phyloP scores from a whole-genome alignment of 37 sponge, comb jelly and placozoan genomes.

The Axinella damicornis region DNA sequence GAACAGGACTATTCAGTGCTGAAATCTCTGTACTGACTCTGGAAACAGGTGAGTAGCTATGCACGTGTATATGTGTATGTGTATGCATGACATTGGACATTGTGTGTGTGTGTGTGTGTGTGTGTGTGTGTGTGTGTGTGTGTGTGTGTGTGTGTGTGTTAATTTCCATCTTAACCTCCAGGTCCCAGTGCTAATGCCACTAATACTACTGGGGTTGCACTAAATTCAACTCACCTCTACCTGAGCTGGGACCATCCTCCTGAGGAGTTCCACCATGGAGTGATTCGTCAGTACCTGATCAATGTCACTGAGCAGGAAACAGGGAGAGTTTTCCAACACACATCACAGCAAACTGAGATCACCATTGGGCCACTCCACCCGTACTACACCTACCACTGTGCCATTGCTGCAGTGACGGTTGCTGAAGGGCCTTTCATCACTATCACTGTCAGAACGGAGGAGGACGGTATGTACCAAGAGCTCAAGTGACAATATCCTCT shows the following conservation, averaged over 20 bases:
- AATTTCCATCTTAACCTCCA: too few relatives aligned
- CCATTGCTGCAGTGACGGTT: slow-evolving; percentile 34
- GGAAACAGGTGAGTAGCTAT: too few relatives aligned
- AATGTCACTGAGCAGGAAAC: slow-evolving; percentile 7
- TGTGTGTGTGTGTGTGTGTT: too few relatives aligned
- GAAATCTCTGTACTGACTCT: too few relatives aligned
- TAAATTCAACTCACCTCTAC: slow-evolving; percentile 10
- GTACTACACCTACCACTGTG: slow-evolving; percentile 31
- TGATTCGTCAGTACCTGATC: slow-evolving; percentile 21
- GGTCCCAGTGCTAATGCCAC: background rate
- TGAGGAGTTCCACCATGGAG: slow-evolving; percentile 36
- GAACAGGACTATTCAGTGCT: slow-evolving; percentile 34
- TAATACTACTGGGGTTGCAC: slow-evolving; percentile 4
- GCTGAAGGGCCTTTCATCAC: slow-evolving; percentile 20
- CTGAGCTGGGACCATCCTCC: slow-evolving; percentile 41
- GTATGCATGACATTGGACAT: too few relatives aligned
- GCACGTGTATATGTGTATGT: too few relatives aligned
- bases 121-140: too few relatives aligned
- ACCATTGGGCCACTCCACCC: slow-evolving; percentile 15
- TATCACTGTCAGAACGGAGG: slow-evolving; percentile 14
- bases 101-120: too few relatives aligned
- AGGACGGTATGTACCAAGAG: slow-evolving; percentile 50
- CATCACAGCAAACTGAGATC: background rate
- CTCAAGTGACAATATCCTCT: too few relatives aligned
- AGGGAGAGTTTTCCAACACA: background rate